These are phyloP conservation scores for Tetramorium parvispinum DNA, from an alignment of 1,140 invertebrate genomes.

Conservation along the genomic window DNA sequence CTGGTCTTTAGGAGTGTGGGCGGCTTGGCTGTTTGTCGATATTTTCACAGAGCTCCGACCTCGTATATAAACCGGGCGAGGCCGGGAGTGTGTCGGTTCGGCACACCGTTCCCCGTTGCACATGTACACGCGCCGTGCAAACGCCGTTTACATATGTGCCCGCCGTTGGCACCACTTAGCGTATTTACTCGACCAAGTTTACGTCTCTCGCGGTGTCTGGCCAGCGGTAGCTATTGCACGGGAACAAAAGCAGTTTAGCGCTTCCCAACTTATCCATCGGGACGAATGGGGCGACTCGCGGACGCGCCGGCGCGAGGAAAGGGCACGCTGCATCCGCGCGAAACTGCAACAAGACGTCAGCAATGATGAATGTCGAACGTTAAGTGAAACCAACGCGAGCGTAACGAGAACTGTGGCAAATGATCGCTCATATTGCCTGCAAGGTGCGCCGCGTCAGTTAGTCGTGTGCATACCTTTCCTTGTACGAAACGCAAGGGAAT, in stretches of 20 bases:
- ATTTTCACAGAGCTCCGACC: constrained; percentile 47
- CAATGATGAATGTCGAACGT: constrained; percentile 69
- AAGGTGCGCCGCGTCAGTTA: not conserved
- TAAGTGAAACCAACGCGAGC: constrained; percentile 38
- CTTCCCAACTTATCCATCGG: constrained; percentile 58
- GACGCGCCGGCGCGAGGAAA: constrained; percentile 1
- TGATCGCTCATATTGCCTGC: constrained; percentile 27
- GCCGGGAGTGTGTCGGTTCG: not conserved
- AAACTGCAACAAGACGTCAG: constrained; percentile 54
- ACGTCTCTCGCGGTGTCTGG: constrained; percentile 49
- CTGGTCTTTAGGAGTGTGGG: constrained; percentile 33
- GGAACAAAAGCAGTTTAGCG: constrained; percentile 57
- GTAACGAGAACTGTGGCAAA: constrained; percentile 34
- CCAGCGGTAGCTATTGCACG: constrained; percentile 26
- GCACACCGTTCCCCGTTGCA: not conserved
- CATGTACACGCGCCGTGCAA: not conserved
- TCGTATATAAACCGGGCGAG: constrained; percentile 38
- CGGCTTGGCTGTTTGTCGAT: constrained; percentile 53
- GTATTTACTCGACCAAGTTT: constrained; percentile 60
- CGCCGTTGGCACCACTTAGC: constrained; percentile 50
- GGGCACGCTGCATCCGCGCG: not conserved
- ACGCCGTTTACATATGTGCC: constrained; percentile 13
- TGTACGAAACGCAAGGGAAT: not conserved
- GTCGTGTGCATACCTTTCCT: not conserved
- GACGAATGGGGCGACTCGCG: constrained; percentile 29